A percentile compares a stretch with the other conserved stretches of the same genome.
phyloP scores from a whole-genome alignment of 2,888 invertebrate genomes.

The Lithodes maja region DNA sequence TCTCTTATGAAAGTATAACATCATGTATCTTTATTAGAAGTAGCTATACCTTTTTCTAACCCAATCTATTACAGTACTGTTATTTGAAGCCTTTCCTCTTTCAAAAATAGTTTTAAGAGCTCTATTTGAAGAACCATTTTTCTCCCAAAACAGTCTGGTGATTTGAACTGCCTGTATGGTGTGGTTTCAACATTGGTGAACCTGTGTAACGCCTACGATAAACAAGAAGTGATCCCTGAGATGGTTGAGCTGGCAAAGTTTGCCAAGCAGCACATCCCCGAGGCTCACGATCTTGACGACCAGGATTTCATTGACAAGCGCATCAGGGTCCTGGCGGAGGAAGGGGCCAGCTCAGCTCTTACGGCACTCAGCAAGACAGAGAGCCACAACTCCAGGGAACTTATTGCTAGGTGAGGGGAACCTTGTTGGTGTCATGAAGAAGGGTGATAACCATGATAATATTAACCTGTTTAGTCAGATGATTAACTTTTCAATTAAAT shows the following conservation, averaged over 20 bases:
- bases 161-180: slow-evolving; percentile 91
- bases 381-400: slow-evolving; percentile 92
- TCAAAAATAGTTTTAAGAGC: too few relatives aligned
- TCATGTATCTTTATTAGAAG: too few relatives aligned
- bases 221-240: slow-evolving; percentile 96
- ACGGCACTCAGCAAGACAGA: slow-evolving; percentile 94
- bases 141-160: slow-evolving; percentile 78
- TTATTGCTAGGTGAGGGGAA: slow-evolving; percentile 79
- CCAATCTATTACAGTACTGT: too few relatives aligned
- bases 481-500: too few relatives aligned
- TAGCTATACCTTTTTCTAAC: too few relatives aligned
- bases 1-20: too few relatives aligned
- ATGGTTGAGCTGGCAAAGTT: slow-evolving; percentile 98
- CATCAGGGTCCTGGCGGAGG: slow-evolving; percentile 83
- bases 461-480: too few relatives aligned
- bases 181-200: slow-evolving; percentile 97
- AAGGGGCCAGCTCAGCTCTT: slow-evolving; percentile 91
- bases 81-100: too few relatives aligned
- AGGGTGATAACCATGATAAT: too few relatives aligned
- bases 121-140: too few relatives aligned
- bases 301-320: slow-evolving; percentile 90
- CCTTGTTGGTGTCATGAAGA: too few relatives aligned
- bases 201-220: slow-evolving; percentile 97
- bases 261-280: slow-evolving; percentile 98
- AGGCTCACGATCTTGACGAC: slow-evolving; percentile 94